Evolutionary conservation across 2,888 invertebrate species (phyloP).

Genomic region (Sthenelais limicola): DNA sequence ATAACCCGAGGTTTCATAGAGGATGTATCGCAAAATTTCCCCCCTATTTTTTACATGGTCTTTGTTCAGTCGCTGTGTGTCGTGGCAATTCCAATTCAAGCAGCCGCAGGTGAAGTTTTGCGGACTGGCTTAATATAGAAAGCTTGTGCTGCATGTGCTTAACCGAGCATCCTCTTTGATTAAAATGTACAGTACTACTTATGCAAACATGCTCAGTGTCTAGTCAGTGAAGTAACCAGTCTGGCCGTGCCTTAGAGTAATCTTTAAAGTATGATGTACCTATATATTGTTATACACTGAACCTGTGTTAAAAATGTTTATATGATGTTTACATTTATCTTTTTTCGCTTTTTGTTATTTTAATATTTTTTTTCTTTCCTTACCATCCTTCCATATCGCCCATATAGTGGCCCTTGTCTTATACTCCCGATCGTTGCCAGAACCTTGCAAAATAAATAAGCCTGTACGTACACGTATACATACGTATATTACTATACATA

Average conservation of each 20-base stretch:
- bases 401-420: conserved; percentile 25
- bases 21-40: too few relatives aligned
- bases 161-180: conserved; percentile 23
- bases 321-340: conserved; percentile 36
- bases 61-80: too few relatives aligned
- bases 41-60: too few relatives aligned
- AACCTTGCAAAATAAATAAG: too few relatives aligned
- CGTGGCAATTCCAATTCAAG: too few relatives aligned
- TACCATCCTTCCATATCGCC: conserved; percentile 28
- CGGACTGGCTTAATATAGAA: too few relatives aligned
- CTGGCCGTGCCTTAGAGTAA: conserved; percentile 41
- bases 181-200: conserved; percentile 38
- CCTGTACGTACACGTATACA: too few relatives aligned
- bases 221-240: conserved; percentile 44
- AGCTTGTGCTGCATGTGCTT: background rate
- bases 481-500: too few relatives aligned
- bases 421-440: conserved; percentile 27
- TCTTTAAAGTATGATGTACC: conserved; percentile 30
- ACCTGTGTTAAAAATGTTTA: conserved; percentile 38
- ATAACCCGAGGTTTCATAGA: too few relatives aligned
- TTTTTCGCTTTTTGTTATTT: conserved; percentile 23
- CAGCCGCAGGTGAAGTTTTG: too few relatives aligned
- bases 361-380: conserved; percentile 10
- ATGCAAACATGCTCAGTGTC: conserved; percentile 47
- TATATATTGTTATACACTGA: conserved; percentile 34